Base-by-base conservation (phyloP, 1,140 invertebrate species). In the Drosophila saltans region DNA sequence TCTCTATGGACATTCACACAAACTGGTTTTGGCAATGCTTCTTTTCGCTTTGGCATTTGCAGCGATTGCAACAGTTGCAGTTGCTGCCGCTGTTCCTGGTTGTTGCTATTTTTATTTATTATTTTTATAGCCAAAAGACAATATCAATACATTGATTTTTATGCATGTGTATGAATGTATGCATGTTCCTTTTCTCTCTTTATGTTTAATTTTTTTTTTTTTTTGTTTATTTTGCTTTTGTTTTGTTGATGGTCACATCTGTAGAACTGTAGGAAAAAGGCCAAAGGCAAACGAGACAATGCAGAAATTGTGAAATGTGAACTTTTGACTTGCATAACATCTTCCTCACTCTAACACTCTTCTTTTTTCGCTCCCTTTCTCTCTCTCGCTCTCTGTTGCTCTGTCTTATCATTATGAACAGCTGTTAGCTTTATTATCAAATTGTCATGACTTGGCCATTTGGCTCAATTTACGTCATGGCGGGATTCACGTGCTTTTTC, bases 371-470 rank as follows among this genome's bases (percentile, higher is more conserved):
- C 16, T 28, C 26, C 6, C 40, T 21, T 11, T 39, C 26, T 24
- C 36, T 43, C 3, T 48, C 16, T 33, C 24, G 30, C 45, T 24
- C 16, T 33, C 21, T 5, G 45, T 45, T 10, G 10, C 33, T 33
- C 71, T 62, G 64, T 77, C 67, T 62, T 60, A 45, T 61, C 58
- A 64, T 45, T 60, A 64, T 60, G 11, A 36, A 40, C 80, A 77
- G 69, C 83, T 71, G 76, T 76, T 68, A 74, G 71, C 66, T 83
- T 89, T 89, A 88, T 89, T 88, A 83, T 83, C 76, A 88, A 88
- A 89, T 88, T 86, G 76, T 79, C 72, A 82, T 83, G 83, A 82
- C 69, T 74, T 80, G 81, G 57, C 80, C 84, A 89, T 88, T 88
- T 80, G 80, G 59, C 72, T 72, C 82, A 88, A 86, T 86, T 88